Evolutionary conservation across 2,113 vertebrate species (phyloP), one percentile per base, ranked within the genome.

Genomic region (Jaculus jaculus): DNA sequence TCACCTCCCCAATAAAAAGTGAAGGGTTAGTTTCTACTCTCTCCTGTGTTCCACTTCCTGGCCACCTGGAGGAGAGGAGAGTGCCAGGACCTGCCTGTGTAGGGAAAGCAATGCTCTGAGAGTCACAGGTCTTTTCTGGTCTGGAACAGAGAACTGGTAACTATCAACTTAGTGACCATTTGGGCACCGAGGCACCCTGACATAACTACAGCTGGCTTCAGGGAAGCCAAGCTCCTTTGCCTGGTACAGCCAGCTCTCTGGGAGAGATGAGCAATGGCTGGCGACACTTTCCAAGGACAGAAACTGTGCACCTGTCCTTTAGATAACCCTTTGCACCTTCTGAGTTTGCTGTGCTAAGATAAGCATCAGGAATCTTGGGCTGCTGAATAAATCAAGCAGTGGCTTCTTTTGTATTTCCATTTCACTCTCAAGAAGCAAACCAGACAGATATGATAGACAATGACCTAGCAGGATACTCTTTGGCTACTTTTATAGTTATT

Each of bases 271-370:
- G 88, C 73, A 37, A 77, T 13, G 9, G 91, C 89, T 90, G 32
- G 69, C n/a, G 88, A 96, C 95, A 26, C 94, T 95, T 96, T 97
- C 68, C 87, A 82, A 83, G 11, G 30, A 63, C 80, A 91, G 95
- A 92, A 95, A 95, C 80, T 23, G 66, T 84, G 96, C 96, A 97
- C 96, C 97, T 96, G 96, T 37, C 94, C 95, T 81, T 87, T 47
- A 83, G 92, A 95, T 97, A 97, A 97, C 97, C 97, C 95, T 95
- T 91, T 93, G 60, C 96, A 72, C 95, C 82, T 61, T 66, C 2
- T 2, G 51, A 93, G 89, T 79, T 94, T 94, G 80, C 74, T 6
- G 18, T 54, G 86, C 95, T 84, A 18, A 39, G 88, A 94, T 97
- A 93, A 92, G 54, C 93, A 95, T 91, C 94, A 79, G 89, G 83